phyloP scores from a whole-genome alignment of 2,797 vertebrate genomes.

The Channallabes apus region DNA sequence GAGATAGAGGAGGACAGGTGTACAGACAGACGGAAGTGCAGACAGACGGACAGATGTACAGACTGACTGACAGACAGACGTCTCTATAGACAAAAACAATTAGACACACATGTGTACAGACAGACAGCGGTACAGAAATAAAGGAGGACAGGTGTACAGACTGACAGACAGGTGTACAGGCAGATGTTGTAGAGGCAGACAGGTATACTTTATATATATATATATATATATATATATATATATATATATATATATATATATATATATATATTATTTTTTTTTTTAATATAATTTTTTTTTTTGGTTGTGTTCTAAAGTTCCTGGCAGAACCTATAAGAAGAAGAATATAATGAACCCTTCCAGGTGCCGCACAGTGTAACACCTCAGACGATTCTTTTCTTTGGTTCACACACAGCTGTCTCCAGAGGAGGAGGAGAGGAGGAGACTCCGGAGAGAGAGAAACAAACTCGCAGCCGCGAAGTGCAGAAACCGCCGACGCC shows the following conservation, averaged over 20 bases:
- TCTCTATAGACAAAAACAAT: neutral
- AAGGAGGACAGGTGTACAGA: neutral
- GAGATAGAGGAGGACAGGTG: neutral
- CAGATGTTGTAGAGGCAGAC: neutral
- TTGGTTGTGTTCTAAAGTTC: neutral
- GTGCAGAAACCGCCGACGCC: slow-evolving; percentile 89
- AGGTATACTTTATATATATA: too few species aligned
- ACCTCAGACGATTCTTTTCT: neutral
- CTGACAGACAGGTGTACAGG: neutral
- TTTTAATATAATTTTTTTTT: too few species aligned
- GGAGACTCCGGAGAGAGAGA: slow-evolving; percentile 87
- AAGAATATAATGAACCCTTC: neutral
- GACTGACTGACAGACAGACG: neutral
- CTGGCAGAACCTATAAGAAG: neutral
- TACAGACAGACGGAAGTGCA: neutral
- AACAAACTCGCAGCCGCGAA: slow-evolving; percentile 97
- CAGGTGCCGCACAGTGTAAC: neutral
- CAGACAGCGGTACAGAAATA: neutral
- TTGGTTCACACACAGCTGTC: slow-evolving; percentile 71
- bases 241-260: too few species aligned
- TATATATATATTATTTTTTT: too few species aligned
- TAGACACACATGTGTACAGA: neutral
- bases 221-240: too few species aligned
- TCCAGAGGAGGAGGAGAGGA: slow-evolving; percentile 91
- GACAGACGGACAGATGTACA: neutral